Base-by-base conservation (phyloP, 1,140 invertebrate species). In the Catajapyx aquilonaris region DNA sequence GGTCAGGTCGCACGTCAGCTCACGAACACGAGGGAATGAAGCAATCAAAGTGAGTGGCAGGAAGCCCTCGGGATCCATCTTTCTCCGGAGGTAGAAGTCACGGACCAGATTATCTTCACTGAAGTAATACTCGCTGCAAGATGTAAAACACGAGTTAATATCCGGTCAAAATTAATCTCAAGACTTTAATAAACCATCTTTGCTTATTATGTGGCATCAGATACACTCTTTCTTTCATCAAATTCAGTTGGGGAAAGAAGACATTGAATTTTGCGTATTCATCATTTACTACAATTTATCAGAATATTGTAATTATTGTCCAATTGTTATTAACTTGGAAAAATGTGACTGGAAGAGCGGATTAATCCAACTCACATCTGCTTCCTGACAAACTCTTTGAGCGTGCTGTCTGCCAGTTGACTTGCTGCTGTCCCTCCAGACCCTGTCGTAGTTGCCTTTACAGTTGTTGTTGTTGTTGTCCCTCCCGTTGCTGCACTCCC, bases 51-150 rank as follows among this genome's bases (percentile, higher is more conserved):
- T 76, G 16, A 98, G 71, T 5, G 88, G 85, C 35, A 98, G 70
- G 53, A 75, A 97, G 35, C 94, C 94, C 49, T 94, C 73, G 11
- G 70, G 50, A 50, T 90, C 80, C 94, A 99, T 98, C 69, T 93
- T 93, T 41, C 87, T 71, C 37, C 94, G 70, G 45, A 99, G 65
- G 61, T 93, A 99, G 59, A 95, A 88, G 56, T 98, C 94, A 48
- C 83, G 75, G 46, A 81, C 71, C 35, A 99, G 64, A 64, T 99
- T 99, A 48, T 96, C 90, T 48, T 81, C 77, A 53, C 87, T 94
- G 62, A 99, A 97, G 68, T 99, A 99, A 62, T 98, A 99, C 63
- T 98, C 93, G 55, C 90, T 95, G 60, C 21, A 72, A 67, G 46
- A n/a, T n/a, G n/a, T n/a, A n/a, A n/a, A n/a, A n/a, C n/a, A n/a